Percentiles rank a stretch among this genome's conserved stretches.
These are phyloP conservation scores for Chesias legatella DNA, from an alignment of 2,888 invertebrate genomes.

Conservation along the genomic window DNA sequence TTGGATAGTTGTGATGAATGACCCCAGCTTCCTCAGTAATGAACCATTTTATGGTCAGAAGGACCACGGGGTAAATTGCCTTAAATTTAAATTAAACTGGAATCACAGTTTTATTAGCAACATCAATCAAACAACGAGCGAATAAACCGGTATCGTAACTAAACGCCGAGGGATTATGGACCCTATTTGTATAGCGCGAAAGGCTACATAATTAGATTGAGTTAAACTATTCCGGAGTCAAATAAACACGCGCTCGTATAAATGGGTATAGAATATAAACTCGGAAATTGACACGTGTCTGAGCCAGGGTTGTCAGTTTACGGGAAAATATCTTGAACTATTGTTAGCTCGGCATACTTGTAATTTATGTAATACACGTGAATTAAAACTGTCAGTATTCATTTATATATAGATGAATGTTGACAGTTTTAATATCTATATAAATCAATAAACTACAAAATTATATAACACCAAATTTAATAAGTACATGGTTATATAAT, in stretches of 20 bases:
- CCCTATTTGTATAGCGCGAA: constrained; percentile 43
- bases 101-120: constrained; percentile 78
- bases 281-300: constrained; percentile 65
- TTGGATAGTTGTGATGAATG: constrained; percentile 49
- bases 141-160: constrained; percentile 47
- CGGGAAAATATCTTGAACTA: neutral
- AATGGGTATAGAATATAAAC: constrained; percentile 71
- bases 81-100: constrained; percentile 80
- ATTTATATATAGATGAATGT: too few relatives aligned
- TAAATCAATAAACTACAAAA: too few relatives aligned
- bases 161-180: constrained; percentile 43
- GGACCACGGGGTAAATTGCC: constrained; percentile 71
- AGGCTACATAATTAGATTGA: constrained; percentile 42
- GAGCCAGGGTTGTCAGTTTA: constrained; percentile 42
- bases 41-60: constrained; percentile 73
- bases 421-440: too few relatives aligned
- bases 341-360: neutral
- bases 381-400: too few relatives aligned
- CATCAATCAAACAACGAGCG: constrained; percentile 76
- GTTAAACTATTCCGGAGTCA: constrained; percentile 64
- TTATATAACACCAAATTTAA: too few relatives aligned
- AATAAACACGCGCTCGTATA: constrained; percentile 74
- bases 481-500: too few relatives aligned
- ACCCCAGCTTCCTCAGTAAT: constrained; percentile 51
- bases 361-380: neutral